Base-by-base conservation (phyloP, 2,888 invertebrate species). In the Cantharis rufa region DNA sequence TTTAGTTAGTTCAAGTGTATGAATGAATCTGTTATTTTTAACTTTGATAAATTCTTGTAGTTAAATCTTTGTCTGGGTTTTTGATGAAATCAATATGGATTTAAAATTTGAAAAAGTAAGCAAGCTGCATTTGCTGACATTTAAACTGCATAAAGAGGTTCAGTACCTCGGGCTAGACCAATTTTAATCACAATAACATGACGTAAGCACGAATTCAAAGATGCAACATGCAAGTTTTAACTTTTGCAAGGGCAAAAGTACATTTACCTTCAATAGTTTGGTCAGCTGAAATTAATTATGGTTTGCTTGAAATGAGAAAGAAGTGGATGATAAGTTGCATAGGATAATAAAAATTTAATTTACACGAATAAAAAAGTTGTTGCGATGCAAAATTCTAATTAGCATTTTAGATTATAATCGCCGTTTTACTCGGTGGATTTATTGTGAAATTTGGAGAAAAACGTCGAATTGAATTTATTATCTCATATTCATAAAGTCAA, bases 231-330 rank as follows among this genome's bases (percentile, higher is more conserved):
- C 74, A 78, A 77, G 62, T 75, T 75, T 75, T 75, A 79, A 79
- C 74, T 74, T 66, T 74, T 79, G 79, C 88, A 88, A 88, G 88
- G 88, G 87, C 88, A 87, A 87, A 87, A 85, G 88, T 87, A 83
- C 87, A 80, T 88, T 88, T 87, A 88, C 87, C 88, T 86, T 79
- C 74, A 78, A 71, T 76, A 76, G 68, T 76, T 78, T 78, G 70
- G 62, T 73, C 74, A 74, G 72, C 48, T 72, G 66, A 72, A 75
- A 78, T 78, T 78, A 75, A 78, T 78, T 73, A 71, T 21, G 21
- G 28, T 77, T 77, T 74, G 15, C 16, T 71, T 24, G 69, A 27
- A 15, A 61, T 18, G 24, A 72, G 18, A 74, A 75, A 71, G 71
- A 75, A 64, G 15, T 69, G 15, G 69, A 66, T 1, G n/a, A 66